These are phyloP conservation scores for Danaus plexippus DNA, from an alignment of 1,140 invertebrate genomes.

Conservation along the genomic window DNA sequence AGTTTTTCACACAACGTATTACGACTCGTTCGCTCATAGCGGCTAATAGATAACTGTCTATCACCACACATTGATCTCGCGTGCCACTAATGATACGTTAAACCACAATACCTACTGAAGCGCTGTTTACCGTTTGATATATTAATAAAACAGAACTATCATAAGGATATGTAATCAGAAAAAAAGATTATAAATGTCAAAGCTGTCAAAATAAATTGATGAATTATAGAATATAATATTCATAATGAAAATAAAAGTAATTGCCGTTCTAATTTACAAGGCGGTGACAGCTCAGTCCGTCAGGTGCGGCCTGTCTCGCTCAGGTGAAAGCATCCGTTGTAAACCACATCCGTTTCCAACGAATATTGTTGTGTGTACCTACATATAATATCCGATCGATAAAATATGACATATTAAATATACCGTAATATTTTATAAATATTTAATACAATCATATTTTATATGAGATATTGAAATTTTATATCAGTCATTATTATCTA, in stretches of 20 bases:
- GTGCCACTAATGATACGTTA: slow-evolving; percentile 14
- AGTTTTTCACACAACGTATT: slow-evolving; percentile 7
- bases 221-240: slow-evolving; percentile 1
- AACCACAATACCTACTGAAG: slow-evolving; percentile 7
- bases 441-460: too few species aligned
- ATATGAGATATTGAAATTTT: too few species aligned
- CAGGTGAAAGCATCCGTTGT: slow-evolving; percentile 46
- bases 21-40: slow-evolving; percentile 4
- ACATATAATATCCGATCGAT: too few species aligned
- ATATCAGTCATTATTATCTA: too few species aligned
- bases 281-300: slow-evolving; percentile 6
- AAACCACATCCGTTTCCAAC: slow-evolving; percentile 42
- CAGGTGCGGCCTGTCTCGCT: slow-evolving; percentile 18
- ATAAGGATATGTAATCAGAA: not conserved
- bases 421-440: too few species aligned
- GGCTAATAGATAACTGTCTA: slow-evolving; percentile 19
- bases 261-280: not conserved
- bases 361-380: slow-evolving; percentile 13
- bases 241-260: not conserved
- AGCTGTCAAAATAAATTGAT: too few species aligned
- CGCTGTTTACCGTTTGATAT: slow-evolving; percentile 16
- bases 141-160: not conserved
- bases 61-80: slow-evolving; percentile 12
- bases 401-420: too few species aligned
- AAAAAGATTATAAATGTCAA: too few species aligned